phyloP scores from a whole-genome alignment of 2,113 vertebrate species.

The Protobothrops mucrosquamatus region DNA sequence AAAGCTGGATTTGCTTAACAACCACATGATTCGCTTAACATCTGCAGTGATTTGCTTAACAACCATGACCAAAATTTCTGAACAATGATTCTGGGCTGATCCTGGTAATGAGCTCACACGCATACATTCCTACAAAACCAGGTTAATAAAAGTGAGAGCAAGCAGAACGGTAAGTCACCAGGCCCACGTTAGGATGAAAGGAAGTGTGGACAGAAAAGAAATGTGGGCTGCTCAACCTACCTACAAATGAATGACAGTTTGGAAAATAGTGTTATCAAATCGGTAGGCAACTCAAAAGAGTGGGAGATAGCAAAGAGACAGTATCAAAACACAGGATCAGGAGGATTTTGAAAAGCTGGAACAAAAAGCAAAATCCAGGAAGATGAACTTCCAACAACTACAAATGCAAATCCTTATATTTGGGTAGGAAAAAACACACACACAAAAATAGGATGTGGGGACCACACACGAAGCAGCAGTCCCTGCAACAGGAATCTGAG shows the following conservation, averaged over 20 bases:
- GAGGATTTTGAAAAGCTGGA: not conserved
- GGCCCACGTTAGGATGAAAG: not conserved
- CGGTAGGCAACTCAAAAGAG: not conserved
- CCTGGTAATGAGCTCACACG: not conserved
- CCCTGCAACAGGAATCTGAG: not conserved
- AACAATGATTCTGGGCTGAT: not conserved
- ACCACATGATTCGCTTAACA: too few species aligned
- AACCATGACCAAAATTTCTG: not conserved
- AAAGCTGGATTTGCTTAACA: too few species aligned
- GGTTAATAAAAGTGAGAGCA: not conserved
- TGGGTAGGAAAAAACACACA: not conserved
- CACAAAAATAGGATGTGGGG: not conserved
- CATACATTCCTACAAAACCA: too few species aligned
- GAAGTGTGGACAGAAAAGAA: not conserved
- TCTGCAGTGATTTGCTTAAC: too few species aligned
- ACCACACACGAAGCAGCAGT: not conserved
- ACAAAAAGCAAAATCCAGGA: not conserved
- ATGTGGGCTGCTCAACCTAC: not conserved
- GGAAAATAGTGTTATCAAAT: not conserved
- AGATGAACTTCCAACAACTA: not conserved
- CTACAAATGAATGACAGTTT: not conserved
- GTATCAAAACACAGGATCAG: not conserved
- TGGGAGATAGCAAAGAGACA: not conserved
- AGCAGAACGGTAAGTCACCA: too few species aligned
- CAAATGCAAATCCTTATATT: not conserved